Conservation (phyloP, 2,888 invertebrate genomes). For the Mechanitis messenoides region DNA sequence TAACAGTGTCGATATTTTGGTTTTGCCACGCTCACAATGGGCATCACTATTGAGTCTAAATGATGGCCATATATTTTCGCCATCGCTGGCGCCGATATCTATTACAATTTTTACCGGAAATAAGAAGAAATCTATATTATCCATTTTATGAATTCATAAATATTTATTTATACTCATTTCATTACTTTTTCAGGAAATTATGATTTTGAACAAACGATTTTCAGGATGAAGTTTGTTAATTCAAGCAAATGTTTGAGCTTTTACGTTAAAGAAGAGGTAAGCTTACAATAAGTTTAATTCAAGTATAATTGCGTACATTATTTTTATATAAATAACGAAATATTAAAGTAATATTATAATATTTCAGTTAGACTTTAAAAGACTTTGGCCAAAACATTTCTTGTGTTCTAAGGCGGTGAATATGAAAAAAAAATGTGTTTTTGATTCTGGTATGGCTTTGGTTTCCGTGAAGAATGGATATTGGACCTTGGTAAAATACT, state of each 20-base stretch:
- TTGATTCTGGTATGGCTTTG: conserved; percentile 51
- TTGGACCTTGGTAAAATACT: conserved; percentile 43
- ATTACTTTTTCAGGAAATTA: conserved; percentile 18
- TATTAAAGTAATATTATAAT: background rate
- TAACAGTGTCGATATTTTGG: too few relatives aligned
- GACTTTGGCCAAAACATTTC: conserved; percentile 26
- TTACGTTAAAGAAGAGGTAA: conserved; percentile 33
- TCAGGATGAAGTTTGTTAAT: conserved; percentile 8
- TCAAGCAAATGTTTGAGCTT: conserved; percentile 31
- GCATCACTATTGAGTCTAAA: too few relatives aligned
- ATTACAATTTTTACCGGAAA: too few relatives aligned
- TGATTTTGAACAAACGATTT: conserved; percentile 12
- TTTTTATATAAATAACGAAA: background rate
- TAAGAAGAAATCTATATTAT: too few relatives aligned
- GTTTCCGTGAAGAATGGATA: conserved; percentile 38
- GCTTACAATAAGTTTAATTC: background rate
- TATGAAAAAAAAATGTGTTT: conserved; percentile 38
- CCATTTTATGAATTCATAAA: background rate
- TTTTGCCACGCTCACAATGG: too few relatives aligned
- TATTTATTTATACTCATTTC: background rate
- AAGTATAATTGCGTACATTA: background rate
- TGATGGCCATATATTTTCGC: too few relatives aligned
- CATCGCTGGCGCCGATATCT: too few relatives aligned
- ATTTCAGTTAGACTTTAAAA: conserved; percentile 26
- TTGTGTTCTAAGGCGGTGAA: conserved; percentile 28